phyloP scores from a whole-genome alignment of 2,888 invertebrate species.

The Chloroclysta siterata region DNA sequence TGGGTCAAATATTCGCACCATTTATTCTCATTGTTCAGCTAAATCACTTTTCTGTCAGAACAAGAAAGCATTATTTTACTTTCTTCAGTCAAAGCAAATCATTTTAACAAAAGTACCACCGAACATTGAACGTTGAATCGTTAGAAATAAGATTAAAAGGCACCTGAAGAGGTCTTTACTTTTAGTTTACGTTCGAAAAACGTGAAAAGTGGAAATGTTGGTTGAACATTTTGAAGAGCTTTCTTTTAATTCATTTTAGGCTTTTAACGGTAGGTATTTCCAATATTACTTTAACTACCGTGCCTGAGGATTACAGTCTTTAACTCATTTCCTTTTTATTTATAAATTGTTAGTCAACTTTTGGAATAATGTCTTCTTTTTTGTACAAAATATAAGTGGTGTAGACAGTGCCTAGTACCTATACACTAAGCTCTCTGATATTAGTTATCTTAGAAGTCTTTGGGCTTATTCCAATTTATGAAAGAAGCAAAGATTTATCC shows the following conservation, averaged over 20 bases:
- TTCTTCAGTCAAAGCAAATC: slow-evolving; percentile 33
- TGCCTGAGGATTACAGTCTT: neutral
- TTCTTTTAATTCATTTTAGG: slow-evolving; percentile 5
- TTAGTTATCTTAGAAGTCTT: too few relatives aligned
- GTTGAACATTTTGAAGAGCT: slow-evolving; percentile 1
- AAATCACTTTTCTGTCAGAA: slow-evolving; percentile 35
- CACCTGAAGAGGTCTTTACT: slow-evolving; percentile 27
- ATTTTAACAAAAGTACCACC: slow-evolving; percentile 29
- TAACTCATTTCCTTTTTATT: neutral
- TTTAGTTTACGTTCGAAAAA: slow-evolving; percentile 24
- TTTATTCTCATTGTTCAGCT: slow-evolving; percentile 35
- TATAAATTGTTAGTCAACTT: too few relatives aligned
- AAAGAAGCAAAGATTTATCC: too few relatives aligned
- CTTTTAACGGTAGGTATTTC: neutral
- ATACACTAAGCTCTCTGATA: too few relatives aligned
- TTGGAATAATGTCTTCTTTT: too few relatives aligned
- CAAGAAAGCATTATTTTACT: slow-evolving; percentile 35
- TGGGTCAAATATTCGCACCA: slow-evolving; percentile 32
- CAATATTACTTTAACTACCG: neutral
- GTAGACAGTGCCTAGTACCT: too few relatives aligned
- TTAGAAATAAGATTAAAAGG: slow-evolving; percentile 36
- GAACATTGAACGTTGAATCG: slow-evolving; percentile 21
- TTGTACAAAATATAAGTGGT: too few relatives aligned
- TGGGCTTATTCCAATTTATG: too few relatives aligned
- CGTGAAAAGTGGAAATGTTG: slow-evolving; percentile 6